Evolutionary conservation across 2,797 vertebrate genomes (phyloP).

Genomic region (Myripristis murdjan): DNA sequence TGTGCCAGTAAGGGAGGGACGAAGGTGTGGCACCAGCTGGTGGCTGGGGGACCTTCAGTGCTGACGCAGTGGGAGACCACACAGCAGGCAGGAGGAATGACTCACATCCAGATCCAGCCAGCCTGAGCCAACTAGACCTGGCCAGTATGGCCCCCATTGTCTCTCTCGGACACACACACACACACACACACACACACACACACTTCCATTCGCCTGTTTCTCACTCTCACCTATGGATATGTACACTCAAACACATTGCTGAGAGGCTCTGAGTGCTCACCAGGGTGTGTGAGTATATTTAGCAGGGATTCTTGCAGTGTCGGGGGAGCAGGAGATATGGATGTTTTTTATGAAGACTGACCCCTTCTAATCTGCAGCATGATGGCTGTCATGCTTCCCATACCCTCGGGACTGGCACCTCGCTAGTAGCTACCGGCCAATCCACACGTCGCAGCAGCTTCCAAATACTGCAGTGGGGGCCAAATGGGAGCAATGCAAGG

Average conservation of each 20-base stretch:
- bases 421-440: conserved; percentile 16
- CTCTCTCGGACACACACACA: conserved; percentile 5
- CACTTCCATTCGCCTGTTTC: conserved; percentile 27
- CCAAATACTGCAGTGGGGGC: background rate
- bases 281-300: conserved; percentile 64
- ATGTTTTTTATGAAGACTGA: conserved; percentile 22
- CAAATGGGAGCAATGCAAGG: conserved; percentile 13
- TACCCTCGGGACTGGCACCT: conserved; percentile 20
- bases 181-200: conserved; percentile 21
- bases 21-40: background rate
- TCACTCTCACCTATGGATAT: conserved; percentile 51
- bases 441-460: conserved; percentile 38
- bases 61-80: conserved; percentile 6
- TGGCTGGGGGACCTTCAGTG: background rate
- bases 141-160: conserved; percentile 2
- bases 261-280: conserved; percentile 48
- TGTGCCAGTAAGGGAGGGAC: background rate
- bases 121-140: conserved; percentile 24
- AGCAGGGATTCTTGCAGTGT: conserved; percentile 39
- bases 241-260: conserved; percentile 48
- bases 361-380: conserved; percentile 24
- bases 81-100: conserved; percentile 19
- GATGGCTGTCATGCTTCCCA: conserved; percentile 26
- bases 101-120: conserved; percentile 24
- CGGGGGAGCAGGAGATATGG: conserved; percentile 36